phyloP scores from a whole-genome alignment of 1,140 invertebrate genomes.

The Brachionus sp. region DNA sequence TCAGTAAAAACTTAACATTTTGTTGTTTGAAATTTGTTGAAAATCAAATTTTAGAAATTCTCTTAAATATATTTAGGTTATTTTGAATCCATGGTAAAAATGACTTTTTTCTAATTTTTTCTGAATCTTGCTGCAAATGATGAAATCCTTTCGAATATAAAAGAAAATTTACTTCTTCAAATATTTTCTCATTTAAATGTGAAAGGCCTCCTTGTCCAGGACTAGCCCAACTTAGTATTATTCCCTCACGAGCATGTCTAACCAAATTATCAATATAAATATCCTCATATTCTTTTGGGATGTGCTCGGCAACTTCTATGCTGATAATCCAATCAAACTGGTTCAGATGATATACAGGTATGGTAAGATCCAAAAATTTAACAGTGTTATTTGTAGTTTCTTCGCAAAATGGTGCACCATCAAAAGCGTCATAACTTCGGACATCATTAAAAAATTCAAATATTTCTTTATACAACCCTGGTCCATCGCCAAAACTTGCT shows the following conservation, averaged over 20 bases:
- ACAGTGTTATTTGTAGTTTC: background rate
- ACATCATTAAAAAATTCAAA: background rate
- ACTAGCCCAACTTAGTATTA: slow-evolving; percentile 19
- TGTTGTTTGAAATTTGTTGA: background rate
- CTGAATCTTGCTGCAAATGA: background rate
- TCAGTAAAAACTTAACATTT: background rate
- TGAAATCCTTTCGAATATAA: background rate
- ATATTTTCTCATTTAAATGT: background rate
- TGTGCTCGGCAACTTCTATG: slow-evolving; percentile 33
- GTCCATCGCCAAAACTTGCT: slow-evolving; percentile 42
- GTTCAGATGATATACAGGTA: slow-evolving; percentile 28
- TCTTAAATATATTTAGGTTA: slow-evolving; percentile 2
- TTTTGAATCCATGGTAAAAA: slow-evolving; percentile 29
- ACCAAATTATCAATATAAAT: slow-evolving; percentile 12
- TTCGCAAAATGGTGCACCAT: slow-evolving; percentile 29
- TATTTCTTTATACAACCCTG: background rate
- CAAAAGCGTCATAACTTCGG: slow-evolving; percentile 11
- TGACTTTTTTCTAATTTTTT: background rate
- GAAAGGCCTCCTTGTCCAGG: background rate
- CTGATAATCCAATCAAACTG: slow-evolving; percentile 26
- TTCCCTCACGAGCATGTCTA: background rate
- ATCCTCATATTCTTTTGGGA: background rate
- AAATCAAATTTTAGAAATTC: background rate
- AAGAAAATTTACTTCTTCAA: background rate
- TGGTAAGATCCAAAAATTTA: slow-evolving; percentile 8